Evolutionary conservation across 1,140 invertebrate genomes (phyloP).

Genomic region (Pachyrhynchus sulphureomaculatus): DNA sequence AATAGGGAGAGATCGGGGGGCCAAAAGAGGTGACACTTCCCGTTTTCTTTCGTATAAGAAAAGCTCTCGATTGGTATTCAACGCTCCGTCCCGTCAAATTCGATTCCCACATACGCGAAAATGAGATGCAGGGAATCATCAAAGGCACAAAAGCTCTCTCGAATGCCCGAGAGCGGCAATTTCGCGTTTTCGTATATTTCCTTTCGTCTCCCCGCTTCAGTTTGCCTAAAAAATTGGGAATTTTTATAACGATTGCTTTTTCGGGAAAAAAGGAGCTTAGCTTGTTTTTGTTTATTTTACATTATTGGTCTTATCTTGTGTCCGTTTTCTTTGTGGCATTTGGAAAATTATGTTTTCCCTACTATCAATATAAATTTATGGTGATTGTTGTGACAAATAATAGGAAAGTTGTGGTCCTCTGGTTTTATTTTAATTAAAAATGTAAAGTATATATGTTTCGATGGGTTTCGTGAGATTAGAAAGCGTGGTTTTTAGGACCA

Average conservation of each 20-base stretch:
- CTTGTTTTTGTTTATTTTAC: constrained; percentile 28
- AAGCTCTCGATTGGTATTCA: constrained; percentile 50
- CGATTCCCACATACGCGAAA: constrained; percentile 51
- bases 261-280: constrained; percentile 16
- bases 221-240: constrained; percentile 27
- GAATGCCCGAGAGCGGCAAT: constrained; percentile 40
- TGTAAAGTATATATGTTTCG: too few species aligned
- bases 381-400: too few species aligned
- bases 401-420: too few species aligned
- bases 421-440: too few species aligned
- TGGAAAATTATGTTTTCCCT: too few species aligned
- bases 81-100: constrained; percentile 50
- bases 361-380: too few species aligned
- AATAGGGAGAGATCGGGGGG: not conserved
- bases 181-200: constrained; percentile 30
- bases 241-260: constrained; percentile 30
- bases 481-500: too few species aligned
- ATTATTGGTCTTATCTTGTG: too few species aligned
- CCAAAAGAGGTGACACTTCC: constrained; percentile 1
- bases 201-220: constrained; percentile 8
- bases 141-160: constrained; percentile 51
- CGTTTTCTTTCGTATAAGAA: not conserved
- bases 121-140: constrained; percentile 54
- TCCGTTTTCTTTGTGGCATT: too few species aligned
- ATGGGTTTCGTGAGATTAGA: too few species aligned